Base-by-base conservation (phyloP, 2,113 vertebrate species). In the Thymallus thymallus region DNA sequence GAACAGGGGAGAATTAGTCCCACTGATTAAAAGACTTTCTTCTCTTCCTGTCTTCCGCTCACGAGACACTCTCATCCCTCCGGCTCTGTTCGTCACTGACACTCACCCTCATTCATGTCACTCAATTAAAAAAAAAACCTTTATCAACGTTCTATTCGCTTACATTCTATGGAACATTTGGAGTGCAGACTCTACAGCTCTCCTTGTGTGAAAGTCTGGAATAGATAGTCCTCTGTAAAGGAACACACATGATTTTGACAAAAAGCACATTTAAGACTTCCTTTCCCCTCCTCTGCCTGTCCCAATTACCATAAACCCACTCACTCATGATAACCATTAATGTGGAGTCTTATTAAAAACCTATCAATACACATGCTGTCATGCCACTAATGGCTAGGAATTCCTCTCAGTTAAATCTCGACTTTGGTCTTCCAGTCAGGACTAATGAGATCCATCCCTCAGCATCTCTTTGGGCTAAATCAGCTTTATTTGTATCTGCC, bases 401-500 rank as follows among this genome's bases (percentile, higher is more conserved):
- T 93, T 90, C 87, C 91, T 93, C 91, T 92, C 91, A 84, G 91
- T 94, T 92, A 91, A 92, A 88, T 87, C 89, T 86, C 73, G 85
- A 89, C 92, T 92, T 91, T 91, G 86, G 91, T 91, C 90, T 92
- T 51, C 90, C 89, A 91, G 86, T 90, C 84, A 41, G 86, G 88
- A 88, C 90, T 94, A 94, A 94, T 94, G 93, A 93, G 92, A 85
- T 84, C 88, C 90, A 94, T 94, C 89, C 84, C 89, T 94, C 93
- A 94, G 88, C 86, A 91, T 90, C 91, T 92, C 90, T 93, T 93
- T 93, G 87, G 88, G 89, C 91, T 91, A 93, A 94, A 93, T 93
- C 91, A 92, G 92, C 92, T 93, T 94, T 94, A 92, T 93, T 94
- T 93, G 92, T 91, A 91, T 91, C 92, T 92, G 92, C 90, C 91